Percentiles rank a stretch among this genome's conserved stretches.
phyloP scores from a whole-genome alignment of 2,797 vertebrate species.

The Cetoscarus ocellatus region DNA sequence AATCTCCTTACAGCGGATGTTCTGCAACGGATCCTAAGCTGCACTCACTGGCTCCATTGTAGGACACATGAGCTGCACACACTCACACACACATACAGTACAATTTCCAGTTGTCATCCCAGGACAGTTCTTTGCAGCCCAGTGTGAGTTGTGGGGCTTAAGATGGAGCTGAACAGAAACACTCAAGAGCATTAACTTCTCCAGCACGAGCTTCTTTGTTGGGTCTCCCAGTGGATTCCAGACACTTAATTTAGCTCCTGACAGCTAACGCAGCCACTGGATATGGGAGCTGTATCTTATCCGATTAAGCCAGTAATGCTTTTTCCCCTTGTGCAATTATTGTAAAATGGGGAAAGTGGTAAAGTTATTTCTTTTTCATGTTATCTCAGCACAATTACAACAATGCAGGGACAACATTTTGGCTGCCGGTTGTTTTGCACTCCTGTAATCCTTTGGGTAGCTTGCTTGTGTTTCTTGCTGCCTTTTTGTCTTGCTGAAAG shows the following conservation, averaged over 20 bases:
- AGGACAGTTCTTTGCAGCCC: conserved; percentile 60
- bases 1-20: conserved; percentile 76
- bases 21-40: conserved; percentile 76
- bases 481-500: conserved; percentile 47
- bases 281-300: conserved; percentile 58
- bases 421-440: conserved; percentile 35
- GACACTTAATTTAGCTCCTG: conserved; percentile 77
- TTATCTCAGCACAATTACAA: conserved; percentile 26
- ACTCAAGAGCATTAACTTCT: conserved; percentile 75
- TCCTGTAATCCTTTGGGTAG: conserved; percentile 24
- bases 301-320: conserved; percentile 67
- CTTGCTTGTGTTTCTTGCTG: conserved; percentile 26
- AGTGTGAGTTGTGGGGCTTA: conserved; percentile 71
- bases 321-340: conserved; percentile 60
- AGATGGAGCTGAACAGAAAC: conserved; percentile 73
- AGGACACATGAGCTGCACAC: conserved; percentile 49
- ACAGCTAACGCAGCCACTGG: conserved; percentile 55
- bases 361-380: conserved; percentile 39
- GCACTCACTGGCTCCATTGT: conserved; percentile 52
- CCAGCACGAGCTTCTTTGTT: conserved; percentile 64
- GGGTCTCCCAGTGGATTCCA: conserved; percentile 65
- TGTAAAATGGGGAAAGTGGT: conserved; percentile 55
- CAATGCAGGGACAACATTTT: conserved; percentile 26
- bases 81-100: conserved; percentile 10
- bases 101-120: conserved; percentile 63